Conservation (phyloP, 2,888 invertebrate genomes). For the Drosophila macrospina region DNA sequence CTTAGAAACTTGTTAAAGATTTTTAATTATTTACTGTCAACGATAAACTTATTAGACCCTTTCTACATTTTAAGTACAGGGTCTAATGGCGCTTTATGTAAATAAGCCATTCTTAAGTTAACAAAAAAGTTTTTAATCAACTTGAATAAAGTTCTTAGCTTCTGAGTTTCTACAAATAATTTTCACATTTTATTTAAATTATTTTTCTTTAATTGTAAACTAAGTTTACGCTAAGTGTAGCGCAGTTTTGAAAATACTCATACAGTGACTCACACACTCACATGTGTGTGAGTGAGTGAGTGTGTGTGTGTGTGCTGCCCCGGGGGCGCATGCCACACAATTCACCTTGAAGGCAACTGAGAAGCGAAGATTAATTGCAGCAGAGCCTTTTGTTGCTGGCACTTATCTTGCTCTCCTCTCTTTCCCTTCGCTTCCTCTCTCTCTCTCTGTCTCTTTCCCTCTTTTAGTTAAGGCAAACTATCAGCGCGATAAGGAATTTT, state of each 20-base stretch:
- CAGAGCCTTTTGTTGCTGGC: slow-evolving; percentile 76
- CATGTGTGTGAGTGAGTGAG: slow-evolving; percentile 4
- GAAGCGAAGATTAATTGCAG: slow-evolving; percentile 81
- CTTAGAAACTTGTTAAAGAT: too few species aligned
- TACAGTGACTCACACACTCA: slow-evolving; percentile 25
- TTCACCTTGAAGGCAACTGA: slow-evolving; percentile 79
- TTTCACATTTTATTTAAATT: not conserved
- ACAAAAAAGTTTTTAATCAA: too few species aligned
- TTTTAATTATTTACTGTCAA: too few species aligned
- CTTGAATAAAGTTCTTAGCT: too few species aligned
- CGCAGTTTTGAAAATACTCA: slow-evolving; percentile 17
- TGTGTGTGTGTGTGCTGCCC: slow-evolving; percentile 37
- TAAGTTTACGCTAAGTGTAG: slow-evolving; percentile 7
- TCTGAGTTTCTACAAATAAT: not conserved
- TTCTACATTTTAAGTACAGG: too few species aligned
- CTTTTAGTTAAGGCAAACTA: slow-evolving; percentile 23
- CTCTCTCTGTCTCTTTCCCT: slow-evolving; percentile 8
- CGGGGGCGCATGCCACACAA: slow-evolving; percentile 80
- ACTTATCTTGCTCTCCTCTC: slow-evolving; percentile 57
- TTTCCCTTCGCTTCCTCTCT: slow-evolving; percentile 7
- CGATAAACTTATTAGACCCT: too few species aligned
- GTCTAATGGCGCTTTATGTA: too few species aligned
- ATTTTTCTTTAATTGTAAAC: not conserved
- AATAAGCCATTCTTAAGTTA: too few species aligned
- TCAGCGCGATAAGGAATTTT: slow-evolving; percentile 76